Percentiles rank a stretch among this genome's conserved stretches.
phyloP scores from a whole-genome alignment of 1,140 invertebrate species.

The Uloborus diversus region DNA sequence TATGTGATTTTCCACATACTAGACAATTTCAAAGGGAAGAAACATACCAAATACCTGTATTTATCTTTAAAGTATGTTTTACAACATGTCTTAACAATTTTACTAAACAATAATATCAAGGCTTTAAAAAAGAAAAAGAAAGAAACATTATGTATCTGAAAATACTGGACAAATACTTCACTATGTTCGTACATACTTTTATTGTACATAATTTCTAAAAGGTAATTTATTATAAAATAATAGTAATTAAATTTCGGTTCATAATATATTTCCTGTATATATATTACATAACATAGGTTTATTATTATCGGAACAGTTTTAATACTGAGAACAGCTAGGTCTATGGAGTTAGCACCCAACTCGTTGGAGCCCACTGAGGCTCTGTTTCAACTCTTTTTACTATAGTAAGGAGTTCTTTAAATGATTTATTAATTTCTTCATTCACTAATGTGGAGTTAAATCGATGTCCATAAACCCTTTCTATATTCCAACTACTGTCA shows the following conservation, averaged over 20 bases:
- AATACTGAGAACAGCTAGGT: slow-evolving; percentile 28
- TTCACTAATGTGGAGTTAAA: slow-evolving; percentile 94
- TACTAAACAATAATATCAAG: no score
- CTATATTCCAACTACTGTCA: slow-evolving; percentile 85
- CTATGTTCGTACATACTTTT: not conserved
- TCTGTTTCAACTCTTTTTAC: slow-evolving; percentile 91
- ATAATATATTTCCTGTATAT: slow-evolving; percentile 1
- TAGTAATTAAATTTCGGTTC: slow-evolving; percentile 39
- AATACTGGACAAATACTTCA: no score
- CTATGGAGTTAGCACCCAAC: slow-evolving; percentile 72
- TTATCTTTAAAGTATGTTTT: no score
- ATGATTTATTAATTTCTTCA: slow-evolving; percentile 84
- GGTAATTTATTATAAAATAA: slow-evolving; percentile 37
- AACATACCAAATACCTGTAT: no score
- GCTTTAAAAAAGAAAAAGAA: no score
- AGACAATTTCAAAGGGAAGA: no score
- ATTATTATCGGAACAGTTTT: slow-evolving; percentile 20
- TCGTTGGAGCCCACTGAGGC: slow-evolving; percentile 95
- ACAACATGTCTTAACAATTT: no score
- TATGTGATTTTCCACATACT: no score
- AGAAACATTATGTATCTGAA: no score
- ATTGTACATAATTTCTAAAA: slow-evolving; percentile 41
- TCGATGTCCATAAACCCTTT: slow-evolving; percentile 91
- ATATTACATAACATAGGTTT: slow-evolving; percentile 40
- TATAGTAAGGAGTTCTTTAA: slow-evolving; percentile 83